Evolutionary conservation across 2,113 vertebrate genomes (phyloP).

Genomic region (Delphinus delphis): DNA sequence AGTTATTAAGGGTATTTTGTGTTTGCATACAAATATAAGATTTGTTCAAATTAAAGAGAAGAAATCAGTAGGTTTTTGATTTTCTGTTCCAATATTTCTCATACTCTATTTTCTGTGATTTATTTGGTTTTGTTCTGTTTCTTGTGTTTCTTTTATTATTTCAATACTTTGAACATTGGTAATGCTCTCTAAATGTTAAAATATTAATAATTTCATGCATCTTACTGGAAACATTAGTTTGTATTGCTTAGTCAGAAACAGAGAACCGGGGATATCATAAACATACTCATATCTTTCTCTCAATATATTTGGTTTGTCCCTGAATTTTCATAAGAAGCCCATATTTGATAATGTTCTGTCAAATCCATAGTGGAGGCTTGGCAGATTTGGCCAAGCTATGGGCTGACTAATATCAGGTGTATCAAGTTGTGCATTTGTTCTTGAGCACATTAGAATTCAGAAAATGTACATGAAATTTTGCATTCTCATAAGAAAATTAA

Average conservation of each 20-base stretch:
- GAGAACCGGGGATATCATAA: neutral
- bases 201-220: neutral
- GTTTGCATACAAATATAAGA: neutral
- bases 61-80: neutral
- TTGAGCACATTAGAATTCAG: neutral
- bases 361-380: neutral
- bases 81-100: neutral
- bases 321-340: neutral
- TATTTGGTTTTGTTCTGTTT: neutral
- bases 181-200: constrained; percentile 20
- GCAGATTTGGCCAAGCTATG: neutral
- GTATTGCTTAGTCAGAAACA: neutral
- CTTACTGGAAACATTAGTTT: neutral
- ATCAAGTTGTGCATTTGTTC: neutral
- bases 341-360: neutral
- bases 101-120: neutral
- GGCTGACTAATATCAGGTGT: neutral
- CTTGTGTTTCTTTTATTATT: neutral
- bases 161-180: neutral
- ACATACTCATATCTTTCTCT: neutral
- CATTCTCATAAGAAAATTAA: neutral
- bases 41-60: neutral
- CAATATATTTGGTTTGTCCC: neutral
- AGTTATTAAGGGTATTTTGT: neutral
- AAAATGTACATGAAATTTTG: neutral